phyloP scores from a whole-genome alignment of 2,113 vertebrate species.

The Stomatorhinus ivindoensis region DNA sequence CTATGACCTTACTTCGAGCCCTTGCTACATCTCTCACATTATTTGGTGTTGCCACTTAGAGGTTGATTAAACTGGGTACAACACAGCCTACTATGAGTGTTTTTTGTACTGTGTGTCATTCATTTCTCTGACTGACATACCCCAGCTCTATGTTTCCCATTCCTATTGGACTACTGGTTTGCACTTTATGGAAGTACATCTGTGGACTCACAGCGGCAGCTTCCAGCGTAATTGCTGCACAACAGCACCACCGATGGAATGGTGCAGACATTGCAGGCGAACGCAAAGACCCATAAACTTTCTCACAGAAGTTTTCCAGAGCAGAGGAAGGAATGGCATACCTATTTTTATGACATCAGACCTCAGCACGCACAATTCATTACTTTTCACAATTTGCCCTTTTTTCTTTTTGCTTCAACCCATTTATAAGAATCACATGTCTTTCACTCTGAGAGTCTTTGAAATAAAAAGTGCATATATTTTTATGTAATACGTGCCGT shows the following conservation, averaged over 20 bases:
- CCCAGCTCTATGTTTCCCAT: not conserved
- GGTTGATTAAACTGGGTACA: not conserved
- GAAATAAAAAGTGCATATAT: not conserved
- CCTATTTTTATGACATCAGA: conserved; percentile 7
- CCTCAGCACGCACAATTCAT: not conserved
- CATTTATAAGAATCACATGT: not conserved
- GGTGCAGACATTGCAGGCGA: conserved; percentile 11
- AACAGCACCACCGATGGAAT: conserved; percentile 28
- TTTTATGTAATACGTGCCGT: not conserved
- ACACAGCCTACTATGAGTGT: not conserved
- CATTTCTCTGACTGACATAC: not conserved
- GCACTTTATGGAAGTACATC: not conserved
- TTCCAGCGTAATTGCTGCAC: conserved; percentile 12
- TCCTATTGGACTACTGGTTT: not conserved
- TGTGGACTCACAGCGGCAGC: not conserved
- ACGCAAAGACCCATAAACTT: not conserved
- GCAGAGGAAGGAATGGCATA: not conserved
- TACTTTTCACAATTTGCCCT: not conserved
- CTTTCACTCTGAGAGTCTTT: not conserved
- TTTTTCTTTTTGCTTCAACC: not conserved
- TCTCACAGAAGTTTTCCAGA: not conserved
- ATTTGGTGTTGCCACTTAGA: not conserved
- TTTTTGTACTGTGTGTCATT: not conserved
- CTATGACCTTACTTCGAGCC: not conserved
- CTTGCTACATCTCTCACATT: not conserved